phyloP scores from a whole-genome alignment of 1,140 invertebrate species.

The Archegozetes longisetosus region DNA sequence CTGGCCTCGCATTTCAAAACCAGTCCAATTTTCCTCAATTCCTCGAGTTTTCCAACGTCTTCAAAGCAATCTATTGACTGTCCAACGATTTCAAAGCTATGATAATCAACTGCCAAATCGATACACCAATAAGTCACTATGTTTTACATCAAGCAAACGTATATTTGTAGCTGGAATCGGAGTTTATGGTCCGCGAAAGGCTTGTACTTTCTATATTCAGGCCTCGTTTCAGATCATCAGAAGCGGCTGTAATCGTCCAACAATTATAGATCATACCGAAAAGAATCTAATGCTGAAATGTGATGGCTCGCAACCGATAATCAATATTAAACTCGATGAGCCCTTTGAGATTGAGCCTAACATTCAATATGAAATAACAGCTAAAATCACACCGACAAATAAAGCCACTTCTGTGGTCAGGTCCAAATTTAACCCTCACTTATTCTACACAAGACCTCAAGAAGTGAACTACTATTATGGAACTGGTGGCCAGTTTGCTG shows the following conservation, averaged over 20 bases:
- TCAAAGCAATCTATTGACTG: not conserved
- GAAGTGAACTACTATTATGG: slow-evolving; percentile 13
- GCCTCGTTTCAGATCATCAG: not conserved
- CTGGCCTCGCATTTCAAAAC: not conserved
- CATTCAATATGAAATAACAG: slow-evolving; percentile 4
- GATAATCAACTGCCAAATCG: slow-evolving; percentile 9
- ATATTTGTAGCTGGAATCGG: slow-evolving; percentile 7
- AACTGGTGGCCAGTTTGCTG: slow-evolving; percentile 6
- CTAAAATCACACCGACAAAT: not conserved
- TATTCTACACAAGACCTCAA: slow-evolving; percentile 1
- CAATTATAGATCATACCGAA: slow-evolving; percentile 1
- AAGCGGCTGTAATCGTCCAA: not conserved
- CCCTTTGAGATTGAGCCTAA: slow-evolving; percentile 4
- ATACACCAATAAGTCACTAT: slow-evolving; percentile 1
- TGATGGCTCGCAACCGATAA: not conserved
- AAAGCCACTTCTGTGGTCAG: not conserved
- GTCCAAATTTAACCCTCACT: not conserved
- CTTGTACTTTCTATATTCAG: slow-evolving; percentile 5
- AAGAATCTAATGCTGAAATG: not conserved
- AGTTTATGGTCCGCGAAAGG: slow-evolving; percentile 9
- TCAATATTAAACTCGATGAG: slow-evolving; percentile 7
- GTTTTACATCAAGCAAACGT: slow-evolving; percentile 3
- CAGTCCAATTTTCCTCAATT: slow-evolving; percentile 1
- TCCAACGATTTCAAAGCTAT: slow-evolving; percentile 6
- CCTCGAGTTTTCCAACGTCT: slow-evolving; percentile 2